These are phyloP conservation scores for Parapsyche elsis DNA, from an alignment of 1,140 invertebrate species.

Conservation along the genomic window DNA sequence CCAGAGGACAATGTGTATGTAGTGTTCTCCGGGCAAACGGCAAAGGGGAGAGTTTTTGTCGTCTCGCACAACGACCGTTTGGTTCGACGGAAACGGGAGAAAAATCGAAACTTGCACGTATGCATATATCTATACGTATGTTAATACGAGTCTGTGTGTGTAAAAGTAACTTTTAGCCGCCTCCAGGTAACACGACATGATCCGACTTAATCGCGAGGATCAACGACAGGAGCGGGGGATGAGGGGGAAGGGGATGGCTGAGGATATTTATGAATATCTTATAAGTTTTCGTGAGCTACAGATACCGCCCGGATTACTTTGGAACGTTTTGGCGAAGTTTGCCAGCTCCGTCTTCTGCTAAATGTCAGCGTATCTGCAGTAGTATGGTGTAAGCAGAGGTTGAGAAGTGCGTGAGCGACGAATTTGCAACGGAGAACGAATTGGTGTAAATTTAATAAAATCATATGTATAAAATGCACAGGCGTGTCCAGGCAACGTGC, in stretches of 20 bases:
- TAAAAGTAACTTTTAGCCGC: conserved; percentile 6
- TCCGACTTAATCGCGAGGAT: conserved; percentile 39
- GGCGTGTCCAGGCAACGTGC: too few relatives aligned
- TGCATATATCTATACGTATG: too few relatives aligned
- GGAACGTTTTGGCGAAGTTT: not conserved
- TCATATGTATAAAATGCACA: too few relatives aligned
- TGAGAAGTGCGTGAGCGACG: not conserved
- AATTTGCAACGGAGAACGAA: not conserved
- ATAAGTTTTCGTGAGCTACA: conserved; percentile 37
- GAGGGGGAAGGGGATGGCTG: not conserved
- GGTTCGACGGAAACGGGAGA: too few relatives aligned
- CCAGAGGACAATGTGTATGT: too few relatives aligned
- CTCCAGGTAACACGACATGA: conserved; percentile 30
- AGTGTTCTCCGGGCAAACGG: too few relatives aligned
- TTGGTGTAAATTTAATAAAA: too few relatives aligned
- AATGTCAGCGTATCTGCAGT: not conserved
- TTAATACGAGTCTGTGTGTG: too few relatives aligned
- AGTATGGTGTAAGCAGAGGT: not conserved
- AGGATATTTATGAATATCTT: conserved; percentile 45
- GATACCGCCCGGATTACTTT: conserved; percentile 28
- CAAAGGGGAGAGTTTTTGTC: too few relatives aligned
- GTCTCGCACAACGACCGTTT: too few relatives aligned
- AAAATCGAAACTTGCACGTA: too few relatives aligned
- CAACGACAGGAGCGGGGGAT: conserved; percentile 25
- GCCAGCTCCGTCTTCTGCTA: not conserved